These are phyloP conservation scores for Muntiacus reevesi DNA, from an alignment of 2,113 vertebrate genomes.

Conservation along the genomic window DNA sequence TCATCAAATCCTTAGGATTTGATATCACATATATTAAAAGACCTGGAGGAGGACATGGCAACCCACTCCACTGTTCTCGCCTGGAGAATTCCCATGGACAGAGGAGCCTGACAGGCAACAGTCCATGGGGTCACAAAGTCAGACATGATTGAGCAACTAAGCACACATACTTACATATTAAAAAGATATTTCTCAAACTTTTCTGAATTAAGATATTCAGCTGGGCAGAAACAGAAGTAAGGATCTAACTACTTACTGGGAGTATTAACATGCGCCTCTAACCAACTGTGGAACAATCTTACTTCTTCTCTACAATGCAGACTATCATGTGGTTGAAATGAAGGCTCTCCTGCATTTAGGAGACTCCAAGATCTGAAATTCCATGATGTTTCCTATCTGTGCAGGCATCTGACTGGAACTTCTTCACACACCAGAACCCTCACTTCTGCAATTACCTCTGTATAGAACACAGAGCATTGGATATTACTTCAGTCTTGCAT, in stretches of 20 bases:
- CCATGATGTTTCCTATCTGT: background rate
- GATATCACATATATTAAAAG: background rate
- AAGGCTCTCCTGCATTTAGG: background rate
- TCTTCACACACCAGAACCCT: background rate
- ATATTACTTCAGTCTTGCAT: background rate
- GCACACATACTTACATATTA: background rate
- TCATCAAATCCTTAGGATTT: background rate
- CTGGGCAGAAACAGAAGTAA: slow-evolving; percentile 1
- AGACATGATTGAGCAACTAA: background rate
- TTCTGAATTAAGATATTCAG: slow-evolving; percentile 30
- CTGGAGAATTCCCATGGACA: background rate
- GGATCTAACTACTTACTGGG: background rate
- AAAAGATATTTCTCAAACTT: background rate
- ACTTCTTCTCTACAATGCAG: background rate
- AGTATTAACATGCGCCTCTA: background rate
- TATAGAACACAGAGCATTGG: background rate
- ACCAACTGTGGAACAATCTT: background rate
- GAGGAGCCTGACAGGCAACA: background rate
- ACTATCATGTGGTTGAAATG: background rate
- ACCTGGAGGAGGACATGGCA: background rate
- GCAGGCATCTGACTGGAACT: background rate
- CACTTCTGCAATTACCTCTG: background rate
- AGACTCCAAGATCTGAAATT: background rate
- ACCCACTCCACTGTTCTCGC: background rate
- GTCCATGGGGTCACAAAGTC: background rate